phyloP scores from a whole-genome alignment of 64 coral and sea anemone genomes.

The Pocillopora damicornis region DNA sequence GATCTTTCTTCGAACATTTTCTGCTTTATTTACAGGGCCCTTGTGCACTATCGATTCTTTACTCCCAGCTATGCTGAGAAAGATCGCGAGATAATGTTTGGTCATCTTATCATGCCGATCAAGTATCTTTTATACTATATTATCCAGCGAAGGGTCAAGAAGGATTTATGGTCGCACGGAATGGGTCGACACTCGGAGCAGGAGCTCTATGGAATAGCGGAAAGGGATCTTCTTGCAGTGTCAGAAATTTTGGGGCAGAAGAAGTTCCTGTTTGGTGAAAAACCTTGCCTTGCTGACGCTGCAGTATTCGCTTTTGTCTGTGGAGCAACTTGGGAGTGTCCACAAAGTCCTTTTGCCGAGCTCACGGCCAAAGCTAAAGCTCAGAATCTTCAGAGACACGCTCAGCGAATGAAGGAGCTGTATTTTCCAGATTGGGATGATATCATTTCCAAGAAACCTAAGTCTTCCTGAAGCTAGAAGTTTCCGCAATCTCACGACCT shows the following conservation, averaged over 20 bases:
- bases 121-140: not conserved
- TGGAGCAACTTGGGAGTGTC: too few species aligned
- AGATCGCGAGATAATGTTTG: not conserved
- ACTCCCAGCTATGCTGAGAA: not conserved
- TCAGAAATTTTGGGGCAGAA: slow-evolving; percentile 33
- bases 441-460: too few species aligned
- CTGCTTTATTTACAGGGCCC: slow-evolving; percentile 3
- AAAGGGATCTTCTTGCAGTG: slow-evolving; percentile 41
- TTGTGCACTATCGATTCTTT: not conserved
- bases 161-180: slow-evolving; percentile 17
- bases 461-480: too few species aligned
- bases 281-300: slow-evolving; percentile 54
- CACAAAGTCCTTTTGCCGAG: too few species aligned
- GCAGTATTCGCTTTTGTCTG: not conserved
- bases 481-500: not conserved
- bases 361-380: too few species aligned
- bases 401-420: too few species aligned
- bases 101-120: not conserved
- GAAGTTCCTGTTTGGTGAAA: slow-evolving; percentile 52
- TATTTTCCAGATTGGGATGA: too few species aligned
- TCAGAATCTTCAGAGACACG: too few species aligned
- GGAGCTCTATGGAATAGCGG: slow-evolving; percentile 37
- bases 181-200: slow-evolving; percentile 40
- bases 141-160: not conserved
- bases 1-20: too few species aligned